Base-by-base conservation (phyloP, 2,797 vertebrate species). In the Thamnophis elegans region DNA sequence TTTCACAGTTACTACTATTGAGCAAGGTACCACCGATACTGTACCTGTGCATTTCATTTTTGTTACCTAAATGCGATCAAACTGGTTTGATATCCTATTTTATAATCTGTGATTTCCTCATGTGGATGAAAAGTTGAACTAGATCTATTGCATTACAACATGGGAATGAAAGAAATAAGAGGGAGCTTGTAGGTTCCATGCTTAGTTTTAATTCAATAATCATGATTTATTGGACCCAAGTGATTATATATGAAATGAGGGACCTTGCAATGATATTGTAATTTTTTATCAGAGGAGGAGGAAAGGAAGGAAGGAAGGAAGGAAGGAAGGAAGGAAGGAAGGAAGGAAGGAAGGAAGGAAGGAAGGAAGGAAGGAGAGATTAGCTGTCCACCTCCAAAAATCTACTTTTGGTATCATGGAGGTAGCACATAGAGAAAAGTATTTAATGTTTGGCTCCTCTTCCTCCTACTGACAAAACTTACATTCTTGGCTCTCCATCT, bases 281-380 rank as follows among this genome's bases (percentile, higher is more conserved):
- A 58, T n/a, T 42, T 7, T 85, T 36, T 85, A 25, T 42, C 6
- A 1, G 12, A 2, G 58, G 20, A 59, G 7, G 58, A 65, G 12
- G 5, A 2, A 16, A 1, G 25, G 22, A 26, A 8, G 25, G 9
- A 18, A 1, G 2, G 8, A 26, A 54, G 25, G 10, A 11, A 5
- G 1, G 60, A 26, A 26, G 10, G 12, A 6, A 11, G 11, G 6
- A 9, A 8, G 9, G 53, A 54, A 9, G 53, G 9, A 8, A 54
- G 11, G 53, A 11, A 8, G 9, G 11, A 8, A 11, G 53, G 9
- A 8, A 8, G 14, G 56, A 58, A 5, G 6, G 18, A 20, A 1
- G 58, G 22, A 32, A 28, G 12, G 65, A 68, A n/a, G 2, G 12
- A 32, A n/a, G 18, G 28, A 2, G 4, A 65, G 13, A 78, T 36